Evolutionary conservation across 2,113 vertebrate genomes (phyloP), one percentile per base, ranked within the genome.

Genomic region (Lepidothrix coronata): DNA sequence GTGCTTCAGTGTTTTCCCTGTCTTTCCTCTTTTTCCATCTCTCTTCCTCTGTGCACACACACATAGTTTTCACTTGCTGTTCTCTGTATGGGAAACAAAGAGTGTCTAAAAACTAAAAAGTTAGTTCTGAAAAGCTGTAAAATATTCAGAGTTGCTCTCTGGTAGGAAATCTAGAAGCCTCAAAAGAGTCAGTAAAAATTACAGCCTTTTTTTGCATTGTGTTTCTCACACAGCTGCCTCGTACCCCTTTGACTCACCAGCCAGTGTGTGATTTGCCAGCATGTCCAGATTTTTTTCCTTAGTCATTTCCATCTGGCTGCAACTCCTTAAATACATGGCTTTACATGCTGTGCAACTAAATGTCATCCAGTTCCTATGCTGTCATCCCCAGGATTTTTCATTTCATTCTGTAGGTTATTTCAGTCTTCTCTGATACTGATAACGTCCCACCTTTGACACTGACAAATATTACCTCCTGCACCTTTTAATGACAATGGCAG

Each of bases 231-330:
- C 71, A 78, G 61, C 85, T 91, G 88, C 89, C 78, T 70, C 51
- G 11, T 66, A 65, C 18, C 72, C 51, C 35, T 82, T 73, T 91
- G 81, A 78, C 81, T 86, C 27, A 55, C 18, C 31, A 84, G 59
- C 33, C 8, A 66, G 48, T 46, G 55, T 0, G 3, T 80, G 63
- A 77, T 88, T 71, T 79, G 65, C 83, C 79, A 91, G 48, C 30
- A 8, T 25, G 12, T 75, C 91, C 72, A 95, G 55, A 77, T 74
- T 55, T 73, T 76, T 80, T 57, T 73, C 59, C 55, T 77, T 48
- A 62, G 72, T 76, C n/a, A 63, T 86, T 95, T 86, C 76, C 91
- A 93, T 85, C 46, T 86, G 92, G 21, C 39, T 80, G 63, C 72
- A 81, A 43, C 54, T 93, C 76, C 52, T 89, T 87, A 84, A 93